phyloP scores from a whole-genome alignment of 2,113 vertebrate genomes.

The Nothocercus julius region DNA sequence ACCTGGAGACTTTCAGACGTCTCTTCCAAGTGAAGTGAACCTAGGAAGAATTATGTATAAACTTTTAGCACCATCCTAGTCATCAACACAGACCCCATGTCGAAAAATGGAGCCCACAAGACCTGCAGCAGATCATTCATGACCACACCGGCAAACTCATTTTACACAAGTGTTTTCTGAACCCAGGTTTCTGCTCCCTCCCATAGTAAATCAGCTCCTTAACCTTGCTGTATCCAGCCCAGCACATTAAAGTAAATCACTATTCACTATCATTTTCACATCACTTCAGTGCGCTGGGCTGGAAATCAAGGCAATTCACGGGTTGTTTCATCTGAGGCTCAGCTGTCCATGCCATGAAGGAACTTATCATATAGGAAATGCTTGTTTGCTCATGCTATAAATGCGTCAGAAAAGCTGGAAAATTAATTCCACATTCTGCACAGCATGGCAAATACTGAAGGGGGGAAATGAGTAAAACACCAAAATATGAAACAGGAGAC shows the following conservation, averaged over 20 bases:
- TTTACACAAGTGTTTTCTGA: not conserved
- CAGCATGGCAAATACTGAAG: not conserved
- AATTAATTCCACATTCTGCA: slow-evolving; percentile 50
- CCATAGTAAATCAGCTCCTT: not conserved
- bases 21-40: not conserved
- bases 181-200: not conserved
- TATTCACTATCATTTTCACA: not conserved
- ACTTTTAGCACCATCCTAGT: not conserved
- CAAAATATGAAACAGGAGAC: slow-evolving; percentile 22
- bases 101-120: not conserved
- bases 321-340: not conserved
- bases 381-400: not conserved
- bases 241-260: not conserved
- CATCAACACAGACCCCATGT: not conserved
- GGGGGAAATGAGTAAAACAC: not conserved
- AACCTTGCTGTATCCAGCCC: not conserved
- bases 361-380: not conserved
- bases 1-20: not conserved
- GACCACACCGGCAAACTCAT: accelerated
- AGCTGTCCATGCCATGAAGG: not conserved
- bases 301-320: not conserved
- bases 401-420: slow-evolving; percentile 15
- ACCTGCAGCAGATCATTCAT: not conserved
- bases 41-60: not conserved
- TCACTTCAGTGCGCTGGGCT: not conserved